Evolutionary conservation across 2,888 invertebrate species (phyloP).

Genomic region (Napeogenes sylphis): DNA sequence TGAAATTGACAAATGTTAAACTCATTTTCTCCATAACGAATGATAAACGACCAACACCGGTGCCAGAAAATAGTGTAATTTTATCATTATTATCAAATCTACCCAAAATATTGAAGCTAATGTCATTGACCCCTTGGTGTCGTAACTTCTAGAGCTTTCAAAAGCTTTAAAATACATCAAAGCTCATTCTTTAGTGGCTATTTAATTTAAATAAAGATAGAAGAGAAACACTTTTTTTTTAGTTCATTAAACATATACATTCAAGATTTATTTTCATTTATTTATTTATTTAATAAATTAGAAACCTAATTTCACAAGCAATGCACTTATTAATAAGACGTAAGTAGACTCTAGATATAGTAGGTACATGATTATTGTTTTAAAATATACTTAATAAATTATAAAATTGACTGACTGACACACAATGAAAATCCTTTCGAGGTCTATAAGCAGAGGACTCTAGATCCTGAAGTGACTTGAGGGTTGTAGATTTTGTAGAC

Average conservation of each 20-base stretch:
- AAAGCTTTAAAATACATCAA: not conserved
- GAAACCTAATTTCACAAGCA: too few relatives aligned
- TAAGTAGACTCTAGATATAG: too few relatives aligned
- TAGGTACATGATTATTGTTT: too few relatives aligned
- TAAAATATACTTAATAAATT: too few relatives aligned
- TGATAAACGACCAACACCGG: slow-evolving; percentile 12
- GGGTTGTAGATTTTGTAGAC: too few relatives aligned
- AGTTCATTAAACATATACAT: not conserved
- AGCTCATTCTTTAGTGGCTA: not conserved
- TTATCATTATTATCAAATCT: slow-evolving; percentile 27
- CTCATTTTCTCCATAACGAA: slow-evolving; percentile 13
- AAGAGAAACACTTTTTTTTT: not conserved
- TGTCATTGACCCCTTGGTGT: slow-evolving; percentile 13
- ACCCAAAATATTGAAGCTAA: slow-evolving; percentile 18
- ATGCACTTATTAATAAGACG: too few relatives aligned
- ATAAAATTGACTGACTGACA: too few relatives aligned
- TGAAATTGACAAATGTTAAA: not conserved
- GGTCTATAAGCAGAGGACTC: too few relatives aligned
- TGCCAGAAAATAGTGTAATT: slow-evolving; percentile 26
- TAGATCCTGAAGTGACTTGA: too few relatives aligned
- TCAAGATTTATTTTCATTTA: too few relatives aligned
- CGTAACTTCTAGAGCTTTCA: not conserved
- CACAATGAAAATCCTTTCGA: too few relatives aligned
- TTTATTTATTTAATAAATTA: too few relatives aligned
- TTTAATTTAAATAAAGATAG: not conserved